Base-by-base conservation (phyloP, 2,797 vertebrate genomes). In the Oophaga sylvatica region DNA sequence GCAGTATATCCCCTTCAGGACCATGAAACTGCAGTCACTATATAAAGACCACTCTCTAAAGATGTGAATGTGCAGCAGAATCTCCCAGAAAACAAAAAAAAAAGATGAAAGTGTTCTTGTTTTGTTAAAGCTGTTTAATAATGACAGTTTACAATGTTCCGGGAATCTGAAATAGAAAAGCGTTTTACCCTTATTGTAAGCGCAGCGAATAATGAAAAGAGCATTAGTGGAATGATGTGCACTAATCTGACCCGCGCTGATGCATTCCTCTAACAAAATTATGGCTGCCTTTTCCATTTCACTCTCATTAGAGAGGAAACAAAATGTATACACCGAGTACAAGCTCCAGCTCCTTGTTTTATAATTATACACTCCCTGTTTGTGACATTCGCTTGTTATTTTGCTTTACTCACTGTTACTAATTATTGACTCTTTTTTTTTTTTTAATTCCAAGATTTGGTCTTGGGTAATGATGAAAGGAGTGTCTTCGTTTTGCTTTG, bases 221-320 rank as follows among this genome's bases (percentile, higher is more conserved):
- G 90, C 92, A 92, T 92, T 92, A 94, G 90, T 90, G 93, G 93
- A 94, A 93, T 93, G 91, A 92, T 90, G 80, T 93, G 90, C 91
- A 91, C 90, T 87, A 89, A 92, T 91, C 86, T 92, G 92, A 93
- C 92, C 93, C 91, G 90, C 88, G 90, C 92, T 89, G 91, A 87
- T 90, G 88, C 88, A 83, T 93, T 89, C 90, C 87, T 91, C 91
- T 76, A 63, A 90, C 94, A 65, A 94, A 93, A 94, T 93, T 90
- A 91, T 87, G 91, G 91, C 86, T 92, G 92, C 89, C 91, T 93
- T 93, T 93, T 92, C 90, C 91, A 92, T 93, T 92, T 93, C 90
- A 87, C 92, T 93, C 93, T 93, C 91, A 91, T 94, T 94, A 93
- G 93, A 82, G 90, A 89, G 91, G 89, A 91, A 91, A 91, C 91